A percentile compares a stretch with the other conserved stretches of the same genome.
Conservation (phyloP, 2,113 vertebrate species). For the Marcusenius ussheri region DNA sequence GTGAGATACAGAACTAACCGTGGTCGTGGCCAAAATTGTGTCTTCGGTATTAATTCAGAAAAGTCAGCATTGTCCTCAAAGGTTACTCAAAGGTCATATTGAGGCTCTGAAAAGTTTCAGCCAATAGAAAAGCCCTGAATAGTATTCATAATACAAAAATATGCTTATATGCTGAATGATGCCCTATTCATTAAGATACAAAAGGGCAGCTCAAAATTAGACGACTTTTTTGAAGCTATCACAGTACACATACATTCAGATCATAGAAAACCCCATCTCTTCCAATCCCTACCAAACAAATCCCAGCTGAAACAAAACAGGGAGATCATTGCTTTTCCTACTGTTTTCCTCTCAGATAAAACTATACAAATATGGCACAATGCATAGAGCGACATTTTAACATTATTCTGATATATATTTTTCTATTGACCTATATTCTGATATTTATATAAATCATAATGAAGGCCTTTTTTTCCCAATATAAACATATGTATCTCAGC, state of each 20-base stretch:
- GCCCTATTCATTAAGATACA: background rate
- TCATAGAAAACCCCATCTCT: background rate
- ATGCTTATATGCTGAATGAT: background rate
- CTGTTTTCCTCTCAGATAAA: background rate
- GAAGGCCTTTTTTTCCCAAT: background rate
- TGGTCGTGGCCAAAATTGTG: background rate
- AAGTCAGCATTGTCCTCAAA: background rate
- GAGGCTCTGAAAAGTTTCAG: background rate
- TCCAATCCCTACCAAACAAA: background rate
- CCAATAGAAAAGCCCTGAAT: background rate
- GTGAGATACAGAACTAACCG: background rate
- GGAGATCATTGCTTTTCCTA: background rate
- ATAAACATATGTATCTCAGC: background rate
- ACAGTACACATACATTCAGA: background rate
- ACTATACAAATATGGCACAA: background rate
- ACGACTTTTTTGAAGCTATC: background rate
- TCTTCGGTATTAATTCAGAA: background rate
- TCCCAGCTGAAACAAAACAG: background rate
- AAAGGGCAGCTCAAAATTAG: background rate
- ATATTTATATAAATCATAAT: background rate
- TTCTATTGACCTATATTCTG: background rate
- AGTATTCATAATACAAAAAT: background rate
- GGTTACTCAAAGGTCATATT: conserved; percentile 9
- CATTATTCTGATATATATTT: background rate
- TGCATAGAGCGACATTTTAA: background rate